These are phyloP conservation scores for Holotrichia oblita DNA, from an alignment of 1,140 invertebrate genomes.

Conservation along the genomic window DNA sequence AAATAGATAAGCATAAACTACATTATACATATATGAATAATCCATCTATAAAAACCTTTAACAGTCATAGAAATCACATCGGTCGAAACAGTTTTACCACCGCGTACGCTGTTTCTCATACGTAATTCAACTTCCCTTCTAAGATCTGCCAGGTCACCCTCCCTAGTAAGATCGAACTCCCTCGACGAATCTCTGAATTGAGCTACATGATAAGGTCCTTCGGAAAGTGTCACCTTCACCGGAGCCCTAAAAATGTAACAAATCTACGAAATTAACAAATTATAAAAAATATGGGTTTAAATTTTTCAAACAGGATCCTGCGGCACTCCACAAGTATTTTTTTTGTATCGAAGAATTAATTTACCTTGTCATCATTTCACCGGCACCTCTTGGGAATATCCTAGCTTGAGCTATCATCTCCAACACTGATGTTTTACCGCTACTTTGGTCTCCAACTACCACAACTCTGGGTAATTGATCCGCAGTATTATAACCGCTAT, in stretches of 20 bases:
- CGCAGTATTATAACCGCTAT: conserved; percentile 89
- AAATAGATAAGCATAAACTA: background rate
- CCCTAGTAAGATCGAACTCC: conserved; percentile 97
- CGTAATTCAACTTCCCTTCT: conserved; percentile 86
- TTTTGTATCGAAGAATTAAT: background rate
- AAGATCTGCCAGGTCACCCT: conserved; percentile 89
- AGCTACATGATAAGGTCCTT: conserved; percentile 98
- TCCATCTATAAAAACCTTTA: conserved; percentile 69
- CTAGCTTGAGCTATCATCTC: conserved; percentile 99
- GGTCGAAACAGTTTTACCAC: conserved; percentile 93
- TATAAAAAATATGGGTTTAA: background rate
- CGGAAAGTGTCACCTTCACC: conserved; percentile 96
- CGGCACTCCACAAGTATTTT: background rate
- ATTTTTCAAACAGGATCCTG: background rate
- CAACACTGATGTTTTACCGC: conserved; percentile 97
- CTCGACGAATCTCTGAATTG: conserved; percentile 92
- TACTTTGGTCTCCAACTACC: conserved; percentile 99
- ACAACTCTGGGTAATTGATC: conserved; percentile 98
- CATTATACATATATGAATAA: too few relatives aligned
- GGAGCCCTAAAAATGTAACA: conserved; percentile 71
- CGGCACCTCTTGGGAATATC: conserved; percentile 90
- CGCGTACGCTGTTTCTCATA: conserved; percentile 92
- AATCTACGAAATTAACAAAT: background rate
- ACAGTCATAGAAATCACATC: conserved; percentile 98
- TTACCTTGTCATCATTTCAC: conserved; percentile 77